Percentiles rank a stretch among this genome's conserved stretches.
phyloP scores from a whole-genome alignment of 2,888 invertebrate species.

The Papilio gigon region DNA sequence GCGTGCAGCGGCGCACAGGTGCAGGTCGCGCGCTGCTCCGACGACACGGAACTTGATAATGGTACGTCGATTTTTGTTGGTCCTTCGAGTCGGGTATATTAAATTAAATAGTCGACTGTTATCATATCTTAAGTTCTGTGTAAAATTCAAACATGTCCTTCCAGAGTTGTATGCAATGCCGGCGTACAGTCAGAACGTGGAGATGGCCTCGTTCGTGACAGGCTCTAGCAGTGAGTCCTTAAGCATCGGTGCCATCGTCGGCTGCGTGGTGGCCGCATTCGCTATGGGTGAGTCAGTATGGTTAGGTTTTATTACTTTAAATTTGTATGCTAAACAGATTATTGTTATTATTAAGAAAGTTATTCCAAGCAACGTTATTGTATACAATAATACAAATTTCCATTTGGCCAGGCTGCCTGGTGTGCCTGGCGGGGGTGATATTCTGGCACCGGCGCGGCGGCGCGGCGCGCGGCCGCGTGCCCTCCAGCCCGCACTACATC shows the following conservation, averaged over 20 bases:
- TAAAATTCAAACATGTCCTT: constrained; percentile 29
- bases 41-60: constrained; percentile 64
- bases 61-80: constrained; percentile 55
- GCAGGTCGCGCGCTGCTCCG: constrained; percentile 85
- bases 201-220: constrained; percentile 76
- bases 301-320: too few species aligned
- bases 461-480: constrained; percentile 76
- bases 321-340: too few species aligned
- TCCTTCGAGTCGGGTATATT: background rate
- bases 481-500: constrained; percentile 91
- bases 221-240: constrained; percentile 58
- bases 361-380: too few species aligned
- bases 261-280: constrained; percentile 71
- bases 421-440: constrained; percentile 74
- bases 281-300: constrained; percentile 60
- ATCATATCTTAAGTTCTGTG: too few species aligned
- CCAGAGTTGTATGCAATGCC: constrained; percentile 75
- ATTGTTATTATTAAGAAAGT: too few species aligned
- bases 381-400: too few species aligned
- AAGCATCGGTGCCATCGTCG: constrained; percentile 65
- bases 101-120: too few species aligned
- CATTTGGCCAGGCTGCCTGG: constrained; percentile 74
- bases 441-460: constrained; percentile 71
- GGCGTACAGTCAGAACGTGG: constrained; percentile 73
- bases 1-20: constrained; percentile 87